A percentile compares a stretch with the other conserved stretches of the same genome.
Conservation (phyloP, 2,888 invertebrate genomes). For the Agriopis aurantiaria region DNA sequence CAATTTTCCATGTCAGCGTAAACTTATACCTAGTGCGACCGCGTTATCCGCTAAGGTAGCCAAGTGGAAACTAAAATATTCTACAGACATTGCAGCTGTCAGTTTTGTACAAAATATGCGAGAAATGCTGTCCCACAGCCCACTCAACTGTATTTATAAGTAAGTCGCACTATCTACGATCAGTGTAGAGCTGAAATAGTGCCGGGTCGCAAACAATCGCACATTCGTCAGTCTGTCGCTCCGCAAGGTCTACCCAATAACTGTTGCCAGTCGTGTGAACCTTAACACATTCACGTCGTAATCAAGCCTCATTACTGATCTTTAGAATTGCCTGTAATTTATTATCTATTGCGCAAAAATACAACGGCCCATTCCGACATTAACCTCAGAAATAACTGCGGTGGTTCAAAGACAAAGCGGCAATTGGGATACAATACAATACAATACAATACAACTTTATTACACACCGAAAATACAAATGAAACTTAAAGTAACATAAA, state of each 20-base stretch:
- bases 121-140: neutral
- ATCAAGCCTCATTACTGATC: constrained; percentile 65
- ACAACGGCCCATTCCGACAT: constrained; percentile 33
- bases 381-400: constrained; percentile 36
- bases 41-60: neutral
- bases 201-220: constrained; percentile 65
- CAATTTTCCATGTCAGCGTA: neutral
- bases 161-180: constrained; percentile 7
- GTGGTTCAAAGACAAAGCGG: constrained; percentile 28
- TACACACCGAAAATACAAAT: too few relatives aligned
- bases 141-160: neutral
- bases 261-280: constrained; percentile 73
- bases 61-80: neutral
- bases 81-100: neutral
- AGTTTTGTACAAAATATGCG: neutral
- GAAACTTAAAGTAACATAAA: too few relatives aligned
- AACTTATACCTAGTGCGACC: neutral
- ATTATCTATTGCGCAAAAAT: constrained; percentile 54
- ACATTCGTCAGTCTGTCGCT: constrained; percentile 77
- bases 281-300: constrained; percentile 67
- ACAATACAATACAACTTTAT: too few relatives aligned
- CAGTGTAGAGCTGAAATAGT: constrained; percentile 32
- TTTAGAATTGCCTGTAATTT: constrained; percentile 64
- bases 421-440: constrained; percentile 26
- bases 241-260: constrained; percentile 74